These are phyloP conservation scores for Lipophrys pholis DNA, from an alignment of 2,113 vertebrate species.

Conservation along the genomic window DNA sequence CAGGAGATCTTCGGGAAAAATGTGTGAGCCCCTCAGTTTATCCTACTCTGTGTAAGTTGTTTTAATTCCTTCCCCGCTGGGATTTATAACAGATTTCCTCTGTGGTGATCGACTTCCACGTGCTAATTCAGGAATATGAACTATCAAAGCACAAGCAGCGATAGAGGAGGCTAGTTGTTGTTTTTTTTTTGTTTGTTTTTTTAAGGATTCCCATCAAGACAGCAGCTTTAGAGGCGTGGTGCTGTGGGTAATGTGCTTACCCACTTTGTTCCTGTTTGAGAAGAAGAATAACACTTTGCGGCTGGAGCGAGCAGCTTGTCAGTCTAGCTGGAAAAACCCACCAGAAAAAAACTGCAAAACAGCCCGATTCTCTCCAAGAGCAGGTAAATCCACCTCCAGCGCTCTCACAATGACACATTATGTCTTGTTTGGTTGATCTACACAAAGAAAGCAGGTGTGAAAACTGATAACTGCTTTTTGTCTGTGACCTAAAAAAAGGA, in stretches of 20 bases:
- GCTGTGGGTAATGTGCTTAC: background rate
- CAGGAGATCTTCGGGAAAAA: too few relatives aligned
- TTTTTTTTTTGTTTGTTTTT: too few relatives aligned
- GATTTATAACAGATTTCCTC: too few relatives aligned
- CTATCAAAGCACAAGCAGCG: too few relatives aligned
- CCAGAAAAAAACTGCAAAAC: background rate
- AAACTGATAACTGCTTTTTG: background rate
- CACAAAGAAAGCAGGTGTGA: background rate
- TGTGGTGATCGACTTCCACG: too few relatives aligned
- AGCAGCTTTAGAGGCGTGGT: background rate
- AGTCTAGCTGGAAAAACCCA: conserved; percentile 14
- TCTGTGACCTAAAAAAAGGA: too few relatives aligned
- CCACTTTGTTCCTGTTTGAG: background rate
- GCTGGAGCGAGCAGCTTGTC: background rate
- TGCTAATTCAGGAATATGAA: too few relatives aligned
- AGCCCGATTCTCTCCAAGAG: background rate
- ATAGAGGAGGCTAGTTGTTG: too few relatives aligned
- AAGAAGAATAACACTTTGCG: background rate
- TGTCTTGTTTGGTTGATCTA: background rate
- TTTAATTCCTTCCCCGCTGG: too few relatives aligned
- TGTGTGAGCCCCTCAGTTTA: too few relatives aligned
- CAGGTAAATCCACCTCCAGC: background rate
- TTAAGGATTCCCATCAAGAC: too few relatives aligned
- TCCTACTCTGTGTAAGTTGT: too few relatives aligned
- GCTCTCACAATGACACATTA: background rate